Evolutionary conservation across 2,888 invertebrate genomes (phyloP), one percentile per base, ranked within the genome.

Genomic region (Eudasyphora cyanicolor): DNA sequence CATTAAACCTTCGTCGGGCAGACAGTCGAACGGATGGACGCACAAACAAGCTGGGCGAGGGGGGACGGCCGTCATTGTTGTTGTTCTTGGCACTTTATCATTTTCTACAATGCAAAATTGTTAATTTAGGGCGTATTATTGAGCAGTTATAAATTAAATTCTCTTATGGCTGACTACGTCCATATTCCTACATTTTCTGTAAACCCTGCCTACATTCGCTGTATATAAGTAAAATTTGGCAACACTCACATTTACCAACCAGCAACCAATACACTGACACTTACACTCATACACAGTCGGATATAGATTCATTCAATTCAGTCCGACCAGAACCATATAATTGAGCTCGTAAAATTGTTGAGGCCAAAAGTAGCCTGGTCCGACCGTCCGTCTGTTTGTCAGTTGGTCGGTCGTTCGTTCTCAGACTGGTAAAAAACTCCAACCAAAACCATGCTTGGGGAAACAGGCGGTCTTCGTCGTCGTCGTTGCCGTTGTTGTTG

Each of bases 41-140:
- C 10, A 35, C 5, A 5, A 5, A 10, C 5, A 10, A 7, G 35
- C 10, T 35, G 35, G 35, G 6, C 10, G 35, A 10, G 10, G 6
- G 35, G 10, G 10, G 35, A 51, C 17, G 19, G 10, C 62, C 70
- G 24, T 42, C 14, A 12, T 42, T 45, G 21, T 45, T 69, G n/a
- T 6, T 24, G 14, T 3, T 38, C 21, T 51, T 45, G 35, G 38
- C 60, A 74, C 76, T 82, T 79, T 75, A 77, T 80, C 74, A 80
- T 83, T 77, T 79, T 60, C 73, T 51, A 64, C 70, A 83, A 83
- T 77, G 54, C 62, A 77, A 80, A 83, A 80, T 83, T 83, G 80
- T 77, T 80, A 80, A 77, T 80, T 80, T 83, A 80, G 80, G 83
- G 83, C 83, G 83, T 80, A 80, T 71, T 80, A 64, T 57, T 79